A percentile compares a stretch with the other conserved stretches of the same genome.
phyloP scores from a whole-genome alignment of 2,113 vertebrate genomes.

The Physeter macrocephalus region DNA sequence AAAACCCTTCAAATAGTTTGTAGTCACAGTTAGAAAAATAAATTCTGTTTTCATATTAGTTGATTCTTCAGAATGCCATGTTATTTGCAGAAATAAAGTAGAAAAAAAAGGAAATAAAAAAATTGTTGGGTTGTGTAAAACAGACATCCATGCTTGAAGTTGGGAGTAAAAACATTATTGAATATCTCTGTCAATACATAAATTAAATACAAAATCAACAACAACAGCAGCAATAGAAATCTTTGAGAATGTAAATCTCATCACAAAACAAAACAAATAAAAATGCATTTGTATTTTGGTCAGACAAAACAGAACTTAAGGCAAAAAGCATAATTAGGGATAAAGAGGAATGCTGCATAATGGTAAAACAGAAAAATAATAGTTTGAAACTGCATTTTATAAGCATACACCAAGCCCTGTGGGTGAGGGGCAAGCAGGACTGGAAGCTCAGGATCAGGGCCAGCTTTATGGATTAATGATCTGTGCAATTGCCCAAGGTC shows the following conservation, averaged over 20 bases:
- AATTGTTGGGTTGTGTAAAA: not conserved
- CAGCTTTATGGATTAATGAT: not conserved
- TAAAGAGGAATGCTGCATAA: not conserved
- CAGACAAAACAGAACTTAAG: not conserved
- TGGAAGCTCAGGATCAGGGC: not conserved
- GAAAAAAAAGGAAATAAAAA: not conserved
- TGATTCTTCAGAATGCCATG: not conserved
- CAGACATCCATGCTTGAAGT: not conserved
- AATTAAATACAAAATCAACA: not conserved
- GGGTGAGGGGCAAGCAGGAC: no score
- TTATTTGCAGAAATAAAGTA: not conserved
- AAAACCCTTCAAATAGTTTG: not conserved
- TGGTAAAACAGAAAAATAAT: not conserved
- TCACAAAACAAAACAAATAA: not conserved
- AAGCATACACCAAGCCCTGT: not conserved
- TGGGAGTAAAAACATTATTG: not conserved
- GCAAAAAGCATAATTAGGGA: not conserved
- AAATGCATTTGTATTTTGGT: not conserved
- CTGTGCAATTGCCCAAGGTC: not conserved
- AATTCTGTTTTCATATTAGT: not conserved
- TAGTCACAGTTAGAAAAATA: not conserved
- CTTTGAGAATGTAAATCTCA: not conserved
- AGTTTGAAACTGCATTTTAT: not conserved
- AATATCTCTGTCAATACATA: not conserved
- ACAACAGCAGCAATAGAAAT: not conserved